These are phyloP conservation scores for Tetramorium simillimum DNA, from an alignment of 1,140 invertebrate genomes.

Conservation along the genomic window DNA sequence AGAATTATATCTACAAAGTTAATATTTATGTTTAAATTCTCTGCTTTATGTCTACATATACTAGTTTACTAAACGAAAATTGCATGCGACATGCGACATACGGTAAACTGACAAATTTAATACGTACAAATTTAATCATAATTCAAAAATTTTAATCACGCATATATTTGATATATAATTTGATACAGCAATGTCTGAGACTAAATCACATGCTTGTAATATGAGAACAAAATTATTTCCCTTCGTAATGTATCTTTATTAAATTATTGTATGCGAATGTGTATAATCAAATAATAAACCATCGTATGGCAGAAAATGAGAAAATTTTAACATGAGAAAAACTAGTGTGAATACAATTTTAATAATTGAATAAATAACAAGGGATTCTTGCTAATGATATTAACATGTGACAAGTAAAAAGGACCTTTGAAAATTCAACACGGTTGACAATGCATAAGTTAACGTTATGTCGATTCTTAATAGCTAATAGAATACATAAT, in stretches of 20 bases:
- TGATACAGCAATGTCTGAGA: constrained; percentile 11
- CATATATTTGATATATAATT: background rate
- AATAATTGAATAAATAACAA: too few species aligned
- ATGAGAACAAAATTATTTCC: constrained; percentile 18
- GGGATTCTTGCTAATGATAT: too few species aligned
- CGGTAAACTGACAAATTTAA: constrained; percentile 35
- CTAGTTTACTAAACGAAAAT: constrained; percentile 12
- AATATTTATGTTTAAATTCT: constrained; percentile 15
- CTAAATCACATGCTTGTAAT: background rate
- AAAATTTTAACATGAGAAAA: constrained; percentile 10
- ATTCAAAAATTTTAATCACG: constrained; percentile 31
- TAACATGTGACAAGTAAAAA: too few species aligned
- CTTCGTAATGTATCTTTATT: constrained; percentile 1
- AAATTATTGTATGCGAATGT: background rate
- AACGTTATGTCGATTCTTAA: too few species aligned
- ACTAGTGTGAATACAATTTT: background rate
- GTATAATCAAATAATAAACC: constrained; percentile 23
- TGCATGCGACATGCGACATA: background rate
- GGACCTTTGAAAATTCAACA: too few species aligned
- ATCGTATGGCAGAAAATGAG: background rate
- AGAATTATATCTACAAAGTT: constrained; percentile 14
- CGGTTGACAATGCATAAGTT: too few species aligned
- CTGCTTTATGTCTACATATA: constrained; percentile 9
- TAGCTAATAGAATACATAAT: too few species aligned
- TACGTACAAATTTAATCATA: background rate